Evolutionary conservation across 2,113 vertebrate species (phyloP), one percentile per base, ranked within the genome.

Genomic region (Notothenia coriiceps): DNA sequence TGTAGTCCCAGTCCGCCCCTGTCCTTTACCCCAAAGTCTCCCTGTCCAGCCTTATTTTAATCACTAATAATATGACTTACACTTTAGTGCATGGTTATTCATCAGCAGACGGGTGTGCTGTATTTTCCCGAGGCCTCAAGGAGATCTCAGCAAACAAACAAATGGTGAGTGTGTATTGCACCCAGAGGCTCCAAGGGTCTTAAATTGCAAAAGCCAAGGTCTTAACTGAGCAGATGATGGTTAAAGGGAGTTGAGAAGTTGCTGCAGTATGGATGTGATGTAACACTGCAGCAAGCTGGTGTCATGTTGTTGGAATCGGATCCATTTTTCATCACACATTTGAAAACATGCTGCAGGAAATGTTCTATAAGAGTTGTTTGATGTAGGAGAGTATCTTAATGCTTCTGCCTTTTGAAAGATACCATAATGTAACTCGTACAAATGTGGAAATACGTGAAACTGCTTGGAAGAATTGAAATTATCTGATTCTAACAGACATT

Each of bases 51-150:
- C 44, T 51, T n/a, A 56, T 52, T 49, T 46, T 25, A 66, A 56
- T 35, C 49, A 18, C 20, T 35, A 14, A 4, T 33, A 11, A 14
- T 47, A 35, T 20, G 51, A 72, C 63, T 33, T 59, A 43, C 49
- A 59, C 79, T 29, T 69, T 77, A 77, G 64, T 82, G 88, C 90
- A 86, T 84, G 86, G 74, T 80, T 74, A 17, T 63, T 73, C 64
- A 73, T 62, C 56, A 71, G 55, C 49, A 69, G 29, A 47, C 69
- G 2, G 18, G 35, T n/a, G 70, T 54, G 69, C 59, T 80, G 66
- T 69, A 65, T 54, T n/a, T 64, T 74, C 25, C 73, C 46, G 56
- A 84, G 76, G 81, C 87, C 63, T 82, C 51, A 20, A 78, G 43
- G 44, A 3, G 2, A 63, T 14, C 49, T 77, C 46, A 61, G 59